These are phyloP conservation scores for Girardia tigrina DNA, from an alignment of 2,888 invertebrate species.

Conservation along the genomic window DNA sequence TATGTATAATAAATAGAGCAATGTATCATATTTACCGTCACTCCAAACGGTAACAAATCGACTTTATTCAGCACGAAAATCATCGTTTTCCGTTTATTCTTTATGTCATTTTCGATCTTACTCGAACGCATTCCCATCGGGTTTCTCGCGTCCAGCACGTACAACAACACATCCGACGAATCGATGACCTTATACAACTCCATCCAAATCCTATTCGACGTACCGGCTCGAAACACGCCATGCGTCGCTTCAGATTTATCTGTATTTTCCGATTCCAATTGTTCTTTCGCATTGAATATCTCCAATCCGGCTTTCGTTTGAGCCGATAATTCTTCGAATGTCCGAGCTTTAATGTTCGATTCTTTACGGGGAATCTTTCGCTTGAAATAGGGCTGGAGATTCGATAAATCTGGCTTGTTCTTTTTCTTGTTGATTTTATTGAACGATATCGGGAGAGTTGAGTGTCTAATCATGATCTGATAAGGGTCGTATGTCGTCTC, in stretches of 20 bases:
- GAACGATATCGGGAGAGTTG: constrained; percentile 78
- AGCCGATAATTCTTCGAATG: constrained; percentile 31
- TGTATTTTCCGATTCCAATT: constrained; percentile 67
- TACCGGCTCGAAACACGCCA: constrained; percentile 62
- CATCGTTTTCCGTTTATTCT: constrained; percentile 87
- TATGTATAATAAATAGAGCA: too few species aligned
- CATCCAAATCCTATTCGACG: constrained; percentile 93
- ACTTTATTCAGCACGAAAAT: constrained; percentile 88
- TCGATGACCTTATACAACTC: constrained; percentile 95
- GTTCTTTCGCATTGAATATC: constrained; percentile 66
- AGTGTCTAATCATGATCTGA: constrained; percentile 88
- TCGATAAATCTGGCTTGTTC: background rate
- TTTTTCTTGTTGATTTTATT: constrained; percentile 51
- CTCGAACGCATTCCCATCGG: constrained; percentile 86
- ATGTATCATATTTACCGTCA: too few species aligned
- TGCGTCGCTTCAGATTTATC: constrained; percentile 68
- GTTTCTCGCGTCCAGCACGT: constrained; percentile 88
- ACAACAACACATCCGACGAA: constrained; percentile 87
- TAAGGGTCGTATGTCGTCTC: constrained; percentile 88
- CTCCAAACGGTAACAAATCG: constrained; percentile 82
- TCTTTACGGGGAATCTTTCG: constrained; percentile 26
- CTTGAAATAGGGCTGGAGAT: background rate
- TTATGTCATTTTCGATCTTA: constrained; percentile 76
- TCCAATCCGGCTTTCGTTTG: constrained; percentile 61
- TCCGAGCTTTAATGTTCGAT: background rate